A percentile compares a stretch with the other conserved stretches of the same genome.
phyloP scores from a whole-genome alignment of 2,888 invertebrate species.

The Diplolepis rosae region DNA sequence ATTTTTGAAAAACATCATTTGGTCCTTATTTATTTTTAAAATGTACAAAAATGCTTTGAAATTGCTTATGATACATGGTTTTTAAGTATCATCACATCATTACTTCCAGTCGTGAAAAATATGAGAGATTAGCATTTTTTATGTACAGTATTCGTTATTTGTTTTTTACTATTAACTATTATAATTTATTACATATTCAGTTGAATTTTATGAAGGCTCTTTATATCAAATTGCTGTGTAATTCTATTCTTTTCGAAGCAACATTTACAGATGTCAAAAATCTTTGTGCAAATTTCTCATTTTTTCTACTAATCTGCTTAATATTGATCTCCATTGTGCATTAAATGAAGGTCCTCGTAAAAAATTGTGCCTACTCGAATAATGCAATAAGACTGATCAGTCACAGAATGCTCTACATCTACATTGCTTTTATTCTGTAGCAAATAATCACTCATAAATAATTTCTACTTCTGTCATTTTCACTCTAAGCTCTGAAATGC shows the following conservation, averaged over 20 bases:
- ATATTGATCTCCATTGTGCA: constrained; percentile 24
- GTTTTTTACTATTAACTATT: not conserved
- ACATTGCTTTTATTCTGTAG: not conserved
- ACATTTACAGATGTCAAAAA: not conserved
- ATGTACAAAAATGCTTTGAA: not conserved
- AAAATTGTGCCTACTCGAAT: not conserved
- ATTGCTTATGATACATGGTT: constrained; percentile 1
- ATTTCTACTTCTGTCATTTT: not conserved
- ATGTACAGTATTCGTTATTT: not conserved
- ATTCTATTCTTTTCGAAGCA: not conserved
- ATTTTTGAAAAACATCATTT: not conserved
- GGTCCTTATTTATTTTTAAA: constrained; percentile 14
- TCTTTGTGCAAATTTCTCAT: not conserved
- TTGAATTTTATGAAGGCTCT: not conserved
- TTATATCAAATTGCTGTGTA: not conserved
- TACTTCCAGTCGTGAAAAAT: not conserved
- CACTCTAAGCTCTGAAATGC: not conserved
- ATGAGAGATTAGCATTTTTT: not conserved
- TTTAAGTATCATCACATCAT: not conserved
- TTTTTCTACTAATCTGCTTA: constrained; percentile 20
- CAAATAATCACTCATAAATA: constrained; percentile 5
- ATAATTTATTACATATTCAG: not conserved
- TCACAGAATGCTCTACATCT: constrained; percentile 15
- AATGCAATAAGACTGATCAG: constrained; percentile 28
- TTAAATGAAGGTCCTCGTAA: not conserved